Evolutionary conservation across 2,797 vertebrate species (phyloP).

Genomic region (Lateolabrax maculatus): DNA sequence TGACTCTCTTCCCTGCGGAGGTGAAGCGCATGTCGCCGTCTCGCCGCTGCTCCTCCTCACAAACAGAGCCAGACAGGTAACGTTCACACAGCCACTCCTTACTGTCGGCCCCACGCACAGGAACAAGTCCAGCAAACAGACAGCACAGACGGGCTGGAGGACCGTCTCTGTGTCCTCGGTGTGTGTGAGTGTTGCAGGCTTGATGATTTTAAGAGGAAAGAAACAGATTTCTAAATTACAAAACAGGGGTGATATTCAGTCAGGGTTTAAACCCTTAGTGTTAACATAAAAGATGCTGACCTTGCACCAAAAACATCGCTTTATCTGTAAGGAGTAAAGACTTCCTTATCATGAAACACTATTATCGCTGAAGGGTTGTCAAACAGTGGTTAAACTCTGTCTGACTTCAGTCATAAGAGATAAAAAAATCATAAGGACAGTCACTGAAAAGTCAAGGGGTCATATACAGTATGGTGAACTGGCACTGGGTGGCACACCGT

Average conservation of each 20-base stretch:
- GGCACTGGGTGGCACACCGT: background rate
- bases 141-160: too few relatives aligned
- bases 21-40: too few relatives aligned
- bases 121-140: too few relatives aligned
- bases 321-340: constrained; percentile 5
- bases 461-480: background rate
- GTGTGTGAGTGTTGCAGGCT: too few relatives aligned
- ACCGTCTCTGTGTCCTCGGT: too few relatives aligned
- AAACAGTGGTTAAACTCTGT: constrained; percentile 30
- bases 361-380: background rate
- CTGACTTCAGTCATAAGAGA: constrained; percentile 25
- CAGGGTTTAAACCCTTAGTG: background rate
- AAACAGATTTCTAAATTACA: too few relatives aligned
- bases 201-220: background rate
- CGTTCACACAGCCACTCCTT: too few relatives aligned
- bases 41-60: too few relatives aligned
- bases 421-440: constrained; percentile 14
- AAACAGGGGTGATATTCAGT: background rate
- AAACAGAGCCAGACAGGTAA: too few relatives aligned
- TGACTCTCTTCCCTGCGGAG: too few relatives aligned
- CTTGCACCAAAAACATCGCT: background rate
- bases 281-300: background rate
- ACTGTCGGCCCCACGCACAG: too few relatives aligned
- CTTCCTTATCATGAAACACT: constrained; percentile 13
- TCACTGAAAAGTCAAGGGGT: constrained; percentile 24